Evolutionary conservation across 2,113 vertebrate species (phyloP).

Genomic region (Prunella himalayana): DNA sequence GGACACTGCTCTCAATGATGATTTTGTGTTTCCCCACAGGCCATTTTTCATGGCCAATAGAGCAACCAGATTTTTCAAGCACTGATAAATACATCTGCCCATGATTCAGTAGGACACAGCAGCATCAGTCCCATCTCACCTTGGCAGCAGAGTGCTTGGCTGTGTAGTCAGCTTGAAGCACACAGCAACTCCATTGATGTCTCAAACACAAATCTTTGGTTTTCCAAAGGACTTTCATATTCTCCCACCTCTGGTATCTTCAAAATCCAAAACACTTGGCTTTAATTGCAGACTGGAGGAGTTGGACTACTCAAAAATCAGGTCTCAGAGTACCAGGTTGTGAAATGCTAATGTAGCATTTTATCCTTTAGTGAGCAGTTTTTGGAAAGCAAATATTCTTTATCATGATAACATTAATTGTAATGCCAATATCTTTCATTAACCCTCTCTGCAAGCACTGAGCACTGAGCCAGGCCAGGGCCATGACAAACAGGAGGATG

Average conservation of each 20-base stretch:
- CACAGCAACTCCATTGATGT: background rate
- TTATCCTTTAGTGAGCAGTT: background rate
- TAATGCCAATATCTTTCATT: background rate
- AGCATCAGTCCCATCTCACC: background rate
- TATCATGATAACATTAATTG: background rate
- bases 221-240: background rate
- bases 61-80: background rate
- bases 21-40: background rate
- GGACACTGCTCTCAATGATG: accelerated
- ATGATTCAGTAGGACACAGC: accelerated
- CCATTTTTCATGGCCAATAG: background rate
- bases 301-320: background rate
- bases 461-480: background rate
- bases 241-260: background rate
- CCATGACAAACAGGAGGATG: background rate
- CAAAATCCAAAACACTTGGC: background rate
- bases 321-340: background rate
- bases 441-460: background rate
- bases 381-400: background rate
- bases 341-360: background rate
- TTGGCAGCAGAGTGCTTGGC: background rate
- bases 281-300: background rate
- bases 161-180: background rate
- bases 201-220: too few relatives aligned
- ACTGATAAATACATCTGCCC: background rate